Evolutionary conservation across 1,140 invertebrate genomes (phyloP).

Genomic region (Penaeus chinensis): DNA sequence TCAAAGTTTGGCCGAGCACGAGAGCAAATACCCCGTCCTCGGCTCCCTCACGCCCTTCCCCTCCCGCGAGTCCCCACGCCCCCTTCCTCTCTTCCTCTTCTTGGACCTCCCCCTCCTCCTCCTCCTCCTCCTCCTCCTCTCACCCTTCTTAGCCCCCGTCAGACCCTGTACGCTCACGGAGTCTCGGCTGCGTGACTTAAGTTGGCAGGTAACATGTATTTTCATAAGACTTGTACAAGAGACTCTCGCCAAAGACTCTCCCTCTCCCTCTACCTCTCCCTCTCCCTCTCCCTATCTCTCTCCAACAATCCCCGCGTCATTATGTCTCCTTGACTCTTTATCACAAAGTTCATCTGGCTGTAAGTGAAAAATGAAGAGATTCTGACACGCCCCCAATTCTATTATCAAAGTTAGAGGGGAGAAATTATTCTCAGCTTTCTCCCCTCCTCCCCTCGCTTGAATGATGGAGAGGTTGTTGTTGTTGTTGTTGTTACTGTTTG

Average conservation of each 20-base stretch:
- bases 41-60: no score
- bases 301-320: constrained; percentile 1
- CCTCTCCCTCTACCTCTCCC: neutral
- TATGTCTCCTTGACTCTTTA: constrained; percentile 15
- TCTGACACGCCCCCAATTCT: constrained; percentile 48
- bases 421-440: constrained; percentile 40
- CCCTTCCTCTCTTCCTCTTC: no score
- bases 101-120: no score
- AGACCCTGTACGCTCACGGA: no score
- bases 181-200: constrained; percentile 19
- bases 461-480: neutral
- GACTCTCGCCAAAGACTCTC: neutral
- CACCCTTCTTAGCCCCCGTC: no score
- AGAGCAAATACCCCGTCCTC: no score
- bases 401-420: constrained; percentile 46
- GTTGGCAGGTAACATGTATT: constrained; percentile 28
- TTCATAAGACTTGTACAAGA: neutral
- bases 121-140: no score
- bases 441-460: neutral
- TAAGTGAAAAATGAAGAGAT: constrained; percentile 40
- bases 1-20: no score
- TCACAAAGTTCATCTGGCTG: constrained; percentile 35
- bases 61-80: neutral
- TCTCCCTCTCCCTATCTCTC: no score
- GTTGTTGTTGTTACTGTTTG: neutral